These are phyloP conservation scores for Hermaeophaga mercurialis DNA, from an alignment of 2,888 invertebrate genomes.

Conservation along the genomic window DNA sequence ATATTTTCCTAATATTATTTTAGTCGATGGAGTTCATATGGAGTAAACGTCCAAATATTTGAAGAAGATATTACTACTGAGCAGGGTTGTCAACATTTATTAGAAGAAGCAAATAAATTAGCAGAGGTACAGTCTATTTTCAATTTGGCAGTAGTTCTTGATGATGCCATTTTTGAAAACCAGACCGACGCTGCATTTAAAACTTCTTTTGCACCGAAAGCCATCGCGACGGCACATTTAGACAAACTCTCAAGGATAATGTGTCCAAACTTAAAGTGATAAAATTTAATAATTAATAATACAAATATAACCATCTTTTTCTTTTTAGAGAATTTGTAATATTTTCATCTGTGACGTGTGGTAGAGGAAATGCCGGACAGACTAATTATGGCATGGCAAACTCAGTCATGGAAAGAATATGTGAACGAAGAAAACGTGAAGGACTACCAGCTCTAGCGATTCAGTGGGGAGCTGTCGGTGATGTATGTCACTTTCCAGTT, in stretches of 20 bases:
- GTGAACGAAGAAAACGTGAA: constrained; percentile 71
- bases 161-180: constrained; percentile 77
- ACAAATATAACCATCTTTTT: no score
- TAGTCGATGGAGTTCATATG: constrained; percentile 58
- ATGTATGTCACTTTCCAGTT: constrained; percentile 59
- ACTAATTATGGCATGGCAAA: constrained; percentile 90
- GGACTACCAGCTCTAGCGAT: constrained; percentile 82
- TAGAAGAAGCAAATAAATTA: constrained; percentile 66
- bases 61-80: constrained; percentile 71
- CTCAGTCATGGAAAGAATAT: constrained; percentile 87
- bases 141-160: constrained; percentile 83
- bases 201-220: constrained; percentile 76
- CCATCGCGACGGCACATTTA: constrained; percentile 74
- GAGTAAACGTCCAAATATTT: constrained; percentile 67
- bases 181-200: constrained; percentile 73
- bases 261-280: constrained; percentile 35
- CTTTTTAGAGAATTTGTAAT: constrained; percentile 72
- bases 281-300: no score
- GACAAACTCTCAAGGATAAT: constrained; percentile 60
- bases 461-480: constrained; percentile 93
- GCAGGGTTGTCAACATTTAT: constrained; percentile 70
- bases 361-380: constrained; percentile 89
- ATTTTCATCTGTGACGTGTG: constrained; percentile 90
- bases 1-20: no score
- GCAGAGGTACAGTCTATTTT: constrained; percentile 84